Evolutionary conservation across 2,888 invertebrate genomes (phyloP).

Genomic region (Micoletzkya japonica): DNA sequence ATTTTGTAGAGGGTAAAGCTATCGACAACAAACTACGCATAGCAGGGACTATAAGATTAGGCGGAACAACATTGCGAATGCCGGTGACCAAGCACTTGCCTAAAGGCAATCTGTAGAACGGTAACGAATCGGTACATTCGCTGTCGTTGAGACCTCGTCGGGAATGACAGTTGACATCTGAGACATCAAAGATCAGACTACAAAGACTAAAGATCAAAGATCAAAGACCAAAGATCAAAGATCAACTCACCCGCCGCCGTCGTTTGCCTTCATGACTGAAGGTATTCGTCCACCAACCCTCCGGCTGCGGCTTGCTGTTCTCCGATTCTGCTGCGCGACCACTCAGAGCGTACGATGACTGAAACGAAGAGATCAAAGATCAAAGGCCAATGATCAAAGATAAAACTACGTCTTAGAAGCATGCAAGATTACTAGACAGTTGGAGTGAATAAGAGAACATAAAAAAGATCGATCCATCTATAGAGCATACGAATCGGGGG

Average conservation of each 20-base stretch:
- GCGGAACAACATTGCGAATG: not conserved
- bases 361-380: not conserved
- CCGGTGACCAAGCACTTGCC: slow-evolving; percentile 34
- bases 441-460: too few species aligned
- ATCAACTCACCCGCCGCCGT: slow-evolving; percentile 23
- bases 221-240: not conserved
- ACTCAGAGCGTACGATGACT: slow-evolving; percentile 26
- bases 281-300: slow-evolving; percentile 19
- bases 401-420: too few species aligned
- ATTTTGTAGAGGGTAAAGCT: too few species aligned
- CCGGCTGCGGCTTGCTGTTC: not conserved
- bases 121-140: slow-evolving; percentile 61
- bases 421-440: too few species aligned
- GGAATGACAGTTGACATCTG: slow-evolving; percentile 53
- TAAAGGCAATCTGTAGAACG: slow-evolving; percentile 62
- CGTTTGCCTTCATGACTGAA: slow-evolving; percentile 23
- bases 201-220: not conserved
- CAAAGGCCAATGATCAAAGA: too few species aligned
- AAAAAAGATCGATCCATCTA: not conserved
- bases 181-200: not conserved
- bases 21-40: not conserved
- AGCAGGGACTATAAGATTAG: not conserved
- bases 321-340: not conserved
- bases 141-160: slow-evolving; percentile 45
- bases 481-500: too few species aligned